Base-by-base conservation (phyloP, 2,113 vertebrate species). In the Tretioscincus oriximinensis region DNA sequence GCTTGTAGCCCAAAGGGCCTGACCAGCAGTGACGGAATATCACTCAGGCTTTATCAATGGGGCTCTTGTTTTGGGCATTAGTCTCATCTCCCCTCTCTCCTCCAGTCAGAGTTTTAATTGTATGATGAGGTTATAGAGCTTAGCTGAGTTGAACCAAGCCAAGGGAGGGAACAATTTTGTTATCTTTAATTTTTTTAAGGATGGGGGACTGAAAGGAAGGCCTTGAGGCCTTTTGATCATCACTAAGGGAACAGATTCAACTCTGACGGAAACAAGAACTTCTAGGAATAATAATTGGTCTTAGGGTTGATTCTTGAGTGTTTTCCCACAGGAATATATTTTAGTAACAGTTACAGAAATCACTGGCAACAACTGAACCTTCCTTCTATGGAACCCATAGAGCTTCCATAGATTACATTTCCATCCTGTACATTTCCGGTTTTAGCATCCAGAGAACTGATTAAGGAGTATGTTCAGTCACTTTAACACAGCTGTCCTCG, bases 61-160 rank as follows among this genome's bases (percentile, higher is more conserved):
- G 78, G 54, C 22, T 0, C 6, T 74, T 80, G 80, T 82, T 86
- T 51, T 67, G 41, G 24, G 0, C 0, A 3, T 16, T 31, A 10
- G 63, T 76, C 78, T 77, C 58, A 31, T 41, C 47, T 26, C 47
- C 22, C 63, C 31, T 12, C 61, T 7, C 28, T 3, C 60, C 75
- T 49, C 31, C 45, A 24, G 41, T 80, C 72, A 81, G 71, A 21
- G 28, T 83, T 67, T 73, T 79, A 61, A 79, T 45, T 47, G 85
- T 82, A 7, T 28, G 72, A 51, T 3, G 75, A 47, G 77, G 64
- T 68, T 78, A 26, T 12, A 66, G 82, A 26, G 6, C 8, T 41
- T 29, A 20, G 1, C 67, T 26, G 16, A 47, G 68, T 1, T 63
- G 22, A 75, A 51, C 61, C 63, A 68, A 70, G 80, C 21, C 54